phyloP scores from a whole-genome alignment of 2,113 vertebrate species.

The Acrocephalus arundinaceus region DNA sequence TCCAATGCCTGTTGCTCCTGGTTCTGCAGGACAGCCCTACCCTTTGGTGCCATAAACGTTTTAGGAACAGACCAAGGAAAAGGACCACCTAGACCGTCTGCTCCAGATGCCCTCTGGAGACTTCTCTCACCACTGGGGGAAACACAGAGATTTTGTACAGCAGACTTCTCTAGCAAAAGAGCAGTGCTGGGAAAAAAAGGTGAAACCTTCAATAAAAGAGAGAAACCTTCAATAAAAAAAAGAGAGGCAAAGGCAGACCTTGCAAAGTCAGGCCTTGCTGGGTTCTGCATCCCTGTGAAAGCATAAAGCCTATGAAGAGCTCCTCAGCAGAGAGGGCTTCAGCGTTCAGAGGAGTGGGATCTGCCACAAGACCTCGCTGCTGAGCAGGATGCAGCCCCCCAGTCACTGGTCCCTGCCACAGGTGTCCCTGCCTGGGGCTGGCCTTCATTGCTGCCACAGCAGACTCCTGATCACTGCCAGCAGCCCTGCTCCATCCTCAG shows the following conservation, averaged over 20 bases:
- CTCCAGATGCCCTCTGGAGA: not conserved
- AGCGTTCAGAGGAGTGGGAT: not conserved
- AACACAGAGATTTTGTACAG: not conserved
- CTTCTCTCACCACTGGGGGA: not conserved
- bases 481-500: not conserved
- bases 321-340: not conserved
- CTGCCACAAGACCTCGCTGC: not conserved
- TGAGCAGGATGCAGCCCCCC: not conserved
- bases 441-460: not conserved
- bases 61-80: not conserved
- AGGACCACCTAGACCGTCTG: not conserved
- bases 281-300: not conserved
- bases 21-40: not conserved
- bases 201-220: not conserved
- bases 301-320: not conserved
- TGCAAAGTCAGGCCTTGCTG: not conserved
- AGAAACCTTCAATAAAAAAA: not conserved
- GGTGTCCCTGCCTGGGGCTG: not conserved
- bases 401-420: not conserved
- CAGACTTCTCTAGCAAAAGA: not conserved
- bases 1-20: not conserved
- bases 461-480: not conserved
- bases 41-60: not conserved
- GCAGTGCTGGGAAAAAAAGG: not conserved
- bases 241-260: not conserved